These are phyloP conservation scores for Brachionus manjavacas DNA, from an alignment of 1,140 invertebrate genomes.

Conservation along the genomic window DNA sequence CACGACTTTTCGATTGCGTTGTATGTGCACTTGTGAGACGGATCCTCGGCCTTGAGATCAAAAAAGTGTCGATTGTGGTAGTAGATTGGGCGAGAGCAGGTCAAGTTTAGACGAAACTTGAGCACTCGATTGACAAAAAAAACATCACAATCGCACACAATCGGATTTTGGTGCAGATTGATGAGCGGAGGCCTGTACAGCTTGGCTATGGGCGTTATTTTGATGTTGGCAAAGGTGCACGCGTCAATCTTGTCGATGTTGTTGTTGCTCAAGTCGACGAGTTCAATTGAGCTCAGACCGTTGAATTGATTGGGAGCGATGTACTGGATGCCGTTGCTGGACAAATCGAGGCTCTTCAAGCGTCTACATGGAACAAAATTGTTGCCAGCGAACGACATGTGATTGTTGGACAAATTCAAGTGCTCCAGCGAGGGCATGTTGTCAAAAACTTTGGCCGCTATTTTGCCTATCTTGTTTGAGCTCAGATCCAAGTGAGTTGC, in stretches of 20 bases:
- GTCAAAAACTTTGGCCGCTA: background rate
- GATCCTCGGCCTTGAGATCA: background rate
- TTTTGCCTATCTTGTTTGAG: background rate
- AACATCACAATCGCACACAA: constrained; percentile 18
- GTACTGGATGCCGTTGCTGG: constrained; percentile 1
- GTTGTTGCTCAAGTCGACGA: background rate
- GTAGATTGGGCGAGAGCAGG: background rate
- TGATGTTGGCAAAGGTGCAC: background rate
- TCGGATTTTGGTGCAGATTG: constrained; percentile 1
- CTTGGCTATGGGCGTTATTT: background rate
- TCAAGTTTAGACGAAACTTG: background rate
- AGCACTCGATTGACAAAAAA: background rate
- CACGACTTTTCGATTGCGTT: background rate
- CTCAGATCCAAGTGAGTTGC: background rate
- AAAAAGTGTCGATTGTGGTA: background rate
- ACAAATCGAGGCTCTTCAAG: background rate
- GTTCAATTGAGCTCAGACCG: background rate
- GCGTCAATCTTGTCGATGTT: background rate
- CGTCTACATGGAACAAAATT: background rate
- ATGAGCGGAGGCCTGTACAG: background rate
- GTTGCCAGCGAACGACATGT: background rate
- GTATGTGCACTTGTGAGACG: background rate
- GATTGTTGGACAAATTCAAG: background rate
- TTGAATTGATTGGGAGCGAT: background rate
- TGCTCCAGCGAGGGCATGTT: background rate